Base-by-base conservation (phyloP, 2,113 vertebrate genomes). In the Saccopteryx leptura region DNA sequence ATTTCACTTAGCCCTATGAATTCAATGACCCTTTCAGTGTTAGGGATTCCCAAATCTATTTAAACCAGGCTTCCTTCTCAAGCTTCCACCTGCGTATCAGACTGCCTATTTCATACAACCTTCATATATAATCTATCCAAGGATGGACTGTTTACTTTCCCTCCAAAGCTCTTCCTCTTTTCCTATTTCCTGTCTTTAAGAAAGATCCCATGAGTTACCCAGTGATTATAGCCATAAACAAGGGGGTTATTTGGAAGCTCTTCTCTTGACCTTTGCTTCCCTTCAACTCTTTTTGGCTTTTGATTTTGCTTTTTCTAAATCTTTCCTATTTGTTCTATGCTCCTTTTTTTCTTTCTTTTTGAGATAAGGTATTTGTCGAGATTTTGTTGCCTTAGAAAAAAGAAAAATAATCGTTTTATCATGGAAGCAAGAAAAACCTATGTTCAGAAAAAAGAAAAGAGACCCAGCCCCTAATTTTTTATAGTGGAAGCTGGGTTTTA, bases 321-420 rank as follows among this genome's bases (percentile, higher is more conserved):
- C 11, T 80, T 52, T 95, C 33, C 54, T 58, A 86, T 54, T 6
- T 24, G 72, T 33, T 4, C 5, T 9, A 6, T 88, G 18, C 19
- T 66, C 3, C 14, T n/a, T 5, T 31, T 54, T 74, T 65, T 83
- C 39, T 26, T 8, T 46, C 31, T 87, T 84, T 79, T 80, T 7
- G 83, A 39, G n/a, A 2, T 75, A 58, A 65, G 39, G 14, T 68
- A 39, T 85, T 88, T 85, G n/a, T 74, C 78, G 23, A 54, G 33
- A 63, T 93, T 85, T 71, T 96, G 31, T 89, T 93, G 17, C 39
- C 39, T 75, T 83, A 87, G n/a, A 54, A 85, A 72, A 74, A 71
- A 90, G 7, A n/a, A 31, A 90, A 95, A 93, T n/a, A 88, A 89
- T 80, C 23, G 90, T 9, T 8, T 33, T 28, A 90, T 63, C 2